Evolutionary conservation across 2,888 invertebrate species (phyloP).

Genomic region (Drepanosiphum platanoidis): DNA sequence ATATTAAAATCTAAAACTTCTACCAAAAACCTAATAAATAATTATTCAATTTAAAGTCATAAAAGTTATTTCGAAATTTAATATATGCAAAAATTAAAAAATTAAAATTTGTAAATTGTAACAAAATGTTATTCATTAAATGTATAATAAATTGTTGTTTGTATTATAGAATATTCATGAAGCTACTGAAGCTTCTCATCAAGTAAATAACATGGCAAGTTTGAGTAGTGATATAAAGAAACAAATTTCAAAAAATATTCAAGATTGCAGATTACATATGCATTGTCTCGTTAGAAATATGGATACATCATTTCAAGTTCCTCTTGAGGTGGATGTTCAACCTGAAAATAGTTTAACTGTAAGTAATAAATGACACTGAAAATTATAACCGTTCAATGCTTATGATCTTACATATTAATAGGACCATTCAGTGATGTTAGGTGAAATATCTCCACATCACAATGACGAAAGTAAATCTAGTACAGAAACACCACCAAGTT

Average conservation of each 20-base stretch:
- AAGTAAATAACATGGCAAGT: neutral
- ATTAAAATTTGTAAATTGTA: no score
- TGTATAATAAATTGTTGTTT: neutral
- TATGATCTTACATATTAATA: constrained; percentile 67
- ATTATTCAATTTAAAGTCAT: no score
- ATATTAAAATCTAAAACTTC: no score
- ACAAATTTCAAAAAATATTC: constrained; percentile 71
- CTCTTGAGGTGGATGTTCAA: constrained; percentile 19
- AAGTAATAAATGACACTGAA: neutral
- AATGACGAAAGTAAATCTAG: constrained; percentile 84
- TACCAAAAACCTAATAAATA: no score
- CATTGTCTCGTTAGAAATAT: constrained; percentile 78
- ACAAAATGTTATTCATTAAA: neutral
- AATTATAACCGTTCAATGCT: neutral
- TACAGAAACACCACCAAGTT: constrained; percentile 82
- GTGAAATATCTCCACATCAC: constrained; percentile 86
- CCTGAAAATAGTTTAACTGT: constrained; percentile 47
- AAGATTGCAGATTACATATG: constrained; percentile 80
- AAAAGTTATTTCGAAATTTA: no score
- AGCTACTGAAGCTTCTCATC: neutral
- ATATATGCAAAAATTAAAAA: no score
- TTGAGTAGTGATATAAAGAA: neutral
- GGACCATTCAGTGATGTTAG: constrained; percentile 84
- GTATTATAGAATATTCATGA: constrained; percentile 23
- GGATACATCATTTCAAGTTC: constrained; percentile 66